Conservation (phyloP, 2,113 vertebrate species). For the Boleophthalmus pectinirostris region DNA sequence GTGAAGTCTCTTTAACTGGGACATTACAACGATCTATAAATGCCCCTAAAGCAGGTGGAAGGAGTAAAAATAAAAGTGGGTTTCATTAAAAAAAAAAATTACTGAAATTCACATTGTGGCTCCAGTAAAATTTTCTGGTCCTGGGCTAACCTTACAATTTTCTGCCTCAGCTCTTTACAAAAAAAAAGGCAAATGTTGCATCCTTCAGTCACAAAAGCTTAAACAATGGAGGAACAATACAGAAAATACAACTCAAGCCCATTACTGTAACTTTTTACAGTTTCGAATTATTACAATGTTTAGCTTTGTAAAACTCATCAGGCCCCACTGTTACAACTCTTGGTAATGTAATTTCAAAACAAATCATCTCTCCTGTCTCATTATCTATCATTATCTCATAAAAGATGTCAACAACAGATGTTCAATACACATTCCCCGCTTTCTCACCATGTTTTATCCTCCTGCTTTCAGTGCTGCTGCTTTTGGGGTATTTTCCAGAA, state of each 20-base stretch:
- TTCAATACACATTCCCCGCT: slow-evolving; percentile 8
- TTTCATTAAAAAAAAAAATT: neutral
- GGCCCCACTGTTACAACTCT: neutral
- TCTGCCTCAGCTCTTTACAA: neutral
- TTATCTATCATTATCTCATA: slow-evolving; percentile 29
- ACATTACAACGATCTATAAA: slow-evolving; percentile 60
- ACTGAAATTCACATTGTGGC: neutral
- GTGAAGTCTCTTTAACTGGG: neutral
- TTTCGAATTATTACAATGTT: neutral
- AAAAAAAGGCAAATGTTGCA: neutral
- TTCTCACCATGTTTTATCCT: slow-evolving; percentile 8
- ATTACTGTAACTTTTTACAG: neutral
- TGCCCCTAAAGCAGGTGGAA: slow-evolving; percentile 18
- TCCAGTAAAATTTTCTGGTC: neutral
- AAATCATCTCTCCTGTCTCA: slow-evolving; percentile 25
- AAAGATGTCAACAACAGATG: slow-evolving; percentile 11
- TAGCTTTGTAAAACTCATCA: neutral
- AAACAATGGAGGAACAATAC: neutral
- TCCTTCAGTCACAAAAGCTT: neutral
- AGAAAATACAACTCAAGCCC: neutral
- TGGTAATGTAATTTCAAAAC: slow-evolving; percentile 23
- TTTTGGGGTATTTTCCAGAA: slow-evolving; percentile 31
- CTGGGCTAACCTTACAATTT: neutral
- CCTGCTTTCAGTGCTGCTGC: slow-evolving; percentile 16
- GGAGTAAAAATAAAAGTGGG: neutral